Evolutionary conservation across 2,113 vertebrate genomes (phyloP).

Genomic region (Lasiurus cinereus): DNA sequence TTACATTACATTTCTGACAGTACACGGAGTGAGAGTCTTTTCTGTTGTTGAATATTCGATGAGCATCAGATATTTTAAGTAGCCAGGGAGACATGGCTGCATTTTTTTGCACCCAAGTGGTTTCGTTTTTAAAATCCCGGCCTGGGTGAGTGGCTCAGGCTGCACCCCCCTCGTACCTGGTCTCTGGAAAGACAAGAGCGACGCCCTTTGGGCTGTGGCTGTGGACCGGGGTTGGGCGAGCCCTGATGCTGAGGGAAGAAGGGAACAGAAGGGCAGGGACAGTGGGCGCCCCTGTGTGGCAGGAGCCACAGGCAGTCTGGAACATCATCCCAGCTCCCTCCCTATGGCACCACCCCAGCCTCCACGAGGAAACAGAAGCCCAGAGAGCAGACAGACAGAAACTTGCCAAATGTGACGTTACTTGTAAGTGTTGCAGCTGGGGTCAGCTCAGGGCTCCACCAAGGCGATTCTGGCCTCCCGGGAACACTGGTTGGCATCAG

Average conservation of each 20-base stretch:
- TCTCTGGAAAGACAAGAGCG: not conserved
- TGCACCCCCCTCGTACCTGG: not conserved
- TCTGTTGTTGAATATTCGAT: slow-evolving; percentile 71
- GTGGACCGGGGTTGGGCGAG: not conserved
- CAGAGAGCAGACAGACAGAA: not conserved
- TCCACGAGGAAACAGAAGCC: not conserved
- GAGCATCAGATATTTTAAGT: slow-evolving; percentile 75
- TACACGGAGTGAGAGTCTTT: slow-evolving; percentile 74
- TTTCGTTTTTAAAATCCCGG: not conserved
- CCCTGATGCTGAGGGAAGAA: not conserved
- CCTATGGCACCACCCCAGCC: not conserved
- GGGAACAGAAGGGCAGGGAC: not conserved
- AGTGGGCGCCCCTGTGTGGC: accelerated
- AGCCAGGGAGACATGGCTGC: slow-evolving; percentile 50
- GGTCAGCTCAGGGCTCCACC: not conserved
- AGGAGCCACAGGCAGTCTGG: not conserved
- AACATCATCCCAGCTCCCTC: not conserved
- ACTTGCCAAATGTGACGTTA: not conserved
- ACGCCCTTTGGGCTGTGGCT: accelerated
- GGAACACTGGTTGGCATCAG: not conserved
- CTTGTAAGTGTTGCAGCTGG: not conserved
- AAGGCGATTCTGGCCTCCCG: not conserved
- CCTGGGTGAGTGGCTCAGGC: not conserved
- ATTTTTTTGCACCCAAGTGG: slow-evolving; percentile 64
- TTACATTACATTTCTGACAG: slow-evolving; percentile 70